Evolutionary conservation across 53 echinoderm and acorn worm species (phyloP), one percentile per base, ranked within the genome.

Genomic region (Apostichopus leukothele): DNA sequence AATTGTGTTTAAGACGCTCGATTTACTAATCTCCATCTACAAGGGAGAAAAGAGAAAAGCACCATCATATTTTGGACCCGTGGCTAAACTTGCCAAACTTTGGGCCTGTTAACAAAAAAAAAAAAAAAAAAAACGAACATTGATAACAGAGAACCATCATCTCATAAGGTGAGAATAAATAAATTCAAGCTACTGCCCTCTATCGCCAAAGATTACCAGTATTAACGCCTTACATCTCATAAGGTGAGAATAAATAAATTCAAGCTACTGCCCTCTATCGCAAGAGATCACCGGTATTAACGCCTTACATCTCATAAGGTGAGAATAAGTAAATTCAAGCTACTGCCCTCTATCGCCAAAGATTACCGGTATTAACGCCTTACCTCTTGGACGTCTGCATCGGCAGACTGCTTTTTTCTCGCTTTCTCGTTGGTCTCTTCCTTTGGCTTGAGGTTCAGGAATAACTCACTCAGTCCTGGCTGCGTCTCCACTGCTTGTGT

Each of bases 401-500:
- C 91, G 19, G 27, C 52, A 67, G 52, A 54, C 52, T 83, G 75
- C 52, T 83, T 84, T 76, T 85, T 60, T 14, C 50, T 60, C 74
- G 51, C 89, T 39, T 39, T 39, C 39, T 39, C 3, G 0, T 73
- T 19, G 67, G 79, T 73, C 39, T 83, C 9, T 61, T 89, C 88
- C 85, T 90, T 92, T 25, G 86, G 81, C 74, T 94, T 84, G 50
- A 97, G 76, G 86, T 97, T 92, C 50, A 97, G 92, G 89, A 97
- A 97, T 4, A 97, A 74, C 76, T 97, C 97, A 23, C 95, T 97
- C 18, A 97, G 89, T 13, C 97, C 97, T 53, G 97, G 97, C 83
- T 97, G 97, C 9, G 94, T 97, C 79, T 97, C 97, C 25, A 95
- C 97, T 5, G 97, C 95, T 66, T 92, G 92, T 4, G 95, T 95